Evolutionary conservation across 2,113 vertebrate species (phyloP).

Genomic region (Sinosuthora webbiana): DNA sequence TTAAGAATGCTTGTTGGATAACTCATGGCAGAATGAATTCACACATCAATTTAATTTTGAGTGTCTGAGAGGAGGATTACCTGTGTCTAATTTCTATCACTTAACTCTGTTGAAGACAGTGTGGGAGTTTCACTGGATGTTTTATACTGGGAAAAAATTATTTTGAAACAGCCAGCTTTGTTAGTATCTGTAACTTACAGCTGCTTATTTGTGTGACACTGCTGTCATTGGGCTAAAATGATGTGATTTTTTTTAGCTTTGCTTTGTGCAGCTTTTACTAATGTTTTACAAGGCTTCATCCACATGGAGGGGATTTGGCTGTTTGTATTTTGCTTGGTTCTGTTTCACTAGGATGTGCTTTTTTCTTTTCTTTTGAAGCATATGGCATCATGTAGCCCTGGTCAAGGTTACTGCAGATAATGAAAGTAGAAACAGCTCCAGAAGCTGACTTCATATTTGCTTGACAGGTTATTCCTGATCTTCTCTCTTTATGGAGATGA

Average conservation of each 20-base stretch:
- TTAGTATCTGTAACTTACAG: not conserved
- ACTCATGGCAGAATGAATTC: not conserved
- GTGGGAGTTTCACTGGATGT: not conserved
- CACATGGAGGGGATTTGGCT: not conserved
- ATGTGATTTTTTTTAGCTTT: not conserved
- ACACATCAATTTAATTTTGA: not conserved
- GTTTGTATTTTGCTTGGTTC: not conserved
- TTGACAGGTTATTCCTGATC: not conserved
- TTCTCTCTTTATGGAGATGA: not conserved
- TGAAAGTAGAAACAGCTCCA: not conserved
- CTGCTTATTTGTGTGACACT: not conserved
- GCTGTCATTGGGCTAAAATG: not conserved
- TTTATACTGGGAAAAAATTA: not conserved
- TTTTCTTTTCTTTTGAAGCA: not conserved
- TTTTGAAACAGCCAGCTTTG: not conserved
- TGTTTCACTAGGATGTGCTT: not conserved
- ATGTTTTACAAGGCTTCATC: not conserved
- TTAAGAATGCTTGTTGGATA: not conserved
- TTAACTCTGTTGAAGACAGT: not conserved
- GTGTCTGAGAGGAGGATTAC: not conserved
- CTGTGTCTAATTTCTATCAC: not conserved
- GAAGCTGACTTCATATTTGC: not conserved
- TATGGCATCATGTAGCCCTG: not conserved
- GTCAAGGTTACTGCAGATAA: not conserved
- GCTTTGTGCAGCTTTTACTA: not conserved